Evolutionary conservation across 2,888 invertebrate genomes (phyloP).

Genomic region (Cylindroiulus punctatus): DNA sequence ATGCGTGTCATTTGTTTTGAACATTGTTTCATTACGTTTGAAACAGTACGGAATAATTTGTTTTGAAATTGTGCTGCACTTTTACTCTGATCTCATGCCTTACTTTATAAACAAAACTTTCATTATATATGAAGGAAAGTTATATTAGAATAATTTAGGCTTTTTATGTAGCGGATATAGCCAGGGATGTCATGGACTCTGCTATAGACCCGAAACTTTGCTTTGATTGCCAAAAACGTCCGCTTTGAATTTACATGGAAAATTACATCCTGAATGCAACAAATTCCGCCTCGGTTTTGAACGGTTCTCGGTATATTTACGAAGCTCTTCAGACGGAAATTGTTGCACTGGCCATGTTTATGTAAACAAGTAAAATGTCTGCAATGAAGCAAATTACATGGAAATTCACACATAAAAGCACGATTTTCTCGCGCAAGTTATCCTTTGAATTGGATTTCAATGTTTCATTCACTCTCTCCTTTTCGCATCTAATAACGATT

Average conservation of each 20-base stretch:
- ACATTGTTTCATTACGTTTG: too few species aligned
- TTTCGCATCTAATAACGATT: conserved; percentile 32
- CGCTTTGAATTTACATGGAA: conserved; percentile 1
- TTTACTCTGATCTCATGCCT: too few species aligned
- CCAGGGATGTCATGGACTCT: neutral
- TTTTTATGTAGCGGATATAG: too few species aligned
- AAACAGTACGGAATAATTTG: too few species aligned
- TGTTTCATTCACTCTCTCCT: conserved; percentile 32
- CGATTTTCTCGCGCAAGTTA: neutral
- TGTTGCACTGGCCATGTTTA: conserved; percentile 1
- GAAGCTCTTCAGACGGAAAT: conserved; percentile 12
- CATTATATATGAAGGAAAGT: too few species aligned
- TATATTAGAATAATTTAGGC: too few species aligned
- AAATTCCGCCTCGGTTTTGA: conserved; percentile 1
- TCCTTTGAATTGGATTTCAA: conserved; percentile 25
- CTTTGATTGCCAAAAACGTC: neutral
- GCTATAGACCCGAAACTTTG: neutral
- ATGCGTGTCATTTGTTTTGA: too few species aligned
- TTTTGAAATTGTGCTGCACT: too few species aligned
- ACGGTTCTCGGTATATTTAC: neutral
- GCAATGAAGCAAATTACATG: conserved; percentile 32
- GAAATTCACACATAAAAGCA: conserved; percentile 6
- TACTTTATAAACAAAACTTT: too few species aligned
- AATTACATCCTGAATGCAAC: neutral
- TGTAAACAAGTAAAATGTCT: conserved; percentile 25